Percentiles rank a stretch among this genome's conserved stretches.
phyloP scores from a whole-genome alignment of 2,888 invertebrate genomes.

The Arrhopalites spinosus region DNA sequence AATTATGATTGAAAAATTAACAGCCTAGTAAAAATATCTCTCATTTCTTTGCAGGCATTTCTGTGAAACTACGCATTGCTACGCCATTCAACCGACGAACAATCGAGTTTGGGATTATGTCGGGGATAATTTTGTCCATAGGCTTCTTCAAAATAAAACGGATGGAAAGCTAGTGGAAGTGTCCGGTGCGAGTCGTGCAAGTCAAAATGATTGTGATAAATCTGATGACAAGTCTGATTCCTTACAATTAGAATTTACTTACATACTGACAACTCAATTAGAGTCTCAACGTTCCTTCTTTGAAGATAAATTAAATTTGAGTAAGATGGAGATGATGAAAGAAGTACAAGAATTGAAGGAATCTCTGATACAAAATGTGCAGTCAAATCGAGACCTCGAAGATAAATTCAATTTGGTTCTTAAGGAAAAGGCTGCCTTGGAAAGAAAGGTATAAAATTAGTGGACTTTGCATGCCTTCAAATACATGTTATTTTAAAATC shows the following conservation, averaged over 20 bases:
- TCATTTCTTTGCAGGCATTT: slow-evolving; percentile 75
- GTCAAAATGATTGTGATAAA: slow-evolving; percentile 53
- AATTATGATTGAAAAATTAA: no score
- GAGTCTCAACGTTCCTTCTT: slow-evolving; percentile 92
- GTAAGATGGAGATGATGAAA: slow-evolving; percentile 59
- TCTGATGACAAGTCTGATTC: slow-evolving; percentile 83
- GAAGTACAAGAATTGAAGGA: slow-evolving; percentile 30
- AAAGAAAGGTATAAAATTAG: slow-evolving; percentile 46
- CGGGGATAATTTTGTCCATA: slow-evolving; percentile 94
- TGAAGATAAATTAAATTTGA: slow-evolving; percentile 73
- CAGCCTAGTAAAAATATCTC: no score
- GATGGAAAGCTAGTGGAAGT: slow-evolving; percentile 92
- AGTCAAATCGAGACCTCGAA: slow-evolving; percentile 33
- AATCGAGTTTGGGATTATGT: slow-evolving; percentile 99
- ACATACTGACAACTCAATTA: slow-evolving; percentile 90
- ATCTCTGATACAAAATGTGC: slow-evolving; percentile 13
- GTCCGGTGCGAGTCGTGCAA: slow-evolving; percentile 63
- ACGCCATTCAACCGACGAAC: slow-evolving; percentile 93
- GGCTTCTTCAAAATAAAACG: slow-evolving; percentile 92
- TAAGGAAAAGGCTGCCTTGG: slow-evolving; percentile 42
- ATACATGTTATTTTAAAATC: background rate
- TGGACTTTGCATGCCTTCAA: background rate
- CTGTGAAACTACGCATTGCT: slow-evolving; percentile 93
- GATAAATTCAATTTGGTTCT: background rate
- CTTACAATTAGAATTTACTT: slow-evolving; percentile 94